phyloP scores from a whole-genome alignment of 2,888 invertebrate species.

The Mechanitis messenoides region DNA sequence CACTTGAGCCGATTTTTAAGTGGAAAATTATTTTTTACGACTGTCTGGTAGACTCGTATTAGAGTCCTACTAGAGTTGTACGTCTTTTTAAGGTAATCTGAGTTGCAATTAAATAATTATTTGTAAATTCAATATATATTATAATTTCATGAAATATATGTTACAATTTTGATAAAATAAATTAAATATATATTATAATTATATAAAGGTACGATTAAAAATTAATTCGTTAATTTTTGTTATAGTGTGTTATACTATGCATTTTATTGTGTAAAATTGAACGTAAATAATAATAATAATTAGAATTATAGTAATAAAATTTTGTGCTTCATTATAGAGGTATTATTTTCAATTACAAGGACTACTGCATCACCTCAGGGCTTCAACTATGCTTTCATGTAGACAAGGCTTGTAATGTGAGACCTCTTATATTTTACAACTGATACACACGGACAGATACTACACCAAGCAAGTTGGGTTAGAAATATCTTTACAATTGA shows the following conservation, averaged over 20 bases:
- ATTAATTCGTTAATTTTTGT: no score
- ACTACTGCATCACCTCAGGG: constrained; percentile 36
- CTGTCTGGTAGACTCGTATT: neutral
- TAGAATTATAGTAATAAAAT: neutral
- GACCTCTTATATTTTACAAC: constrained; percentile 40
- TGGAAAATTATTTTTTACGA: constrained; percentile 15
- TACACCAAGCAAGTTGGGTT: constrained; percentile 13
- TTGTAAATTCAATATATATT: no score
- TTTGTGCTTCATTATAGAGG: neutral
- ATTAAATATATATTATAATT: no score
- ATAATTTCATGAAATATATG: no score
- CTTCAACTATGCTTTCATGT: constrained; percentile 36
- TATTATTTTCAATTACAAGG: constrained; percentile 46
- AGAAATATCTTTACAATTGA: neutral
- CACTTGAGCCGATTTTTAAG: constrained; percentile 26
- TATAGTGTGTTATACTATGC: no score
- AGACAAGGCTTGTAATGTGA: constrained; percentile 60
- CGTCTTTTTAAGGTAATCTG: neutral
- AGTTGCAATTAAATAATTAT: neutral
- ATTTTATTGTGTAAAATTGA: no score
- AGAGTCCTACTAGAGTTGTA: no score
- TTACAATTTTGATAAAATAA: no score
- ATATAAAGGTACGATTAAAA: no score
- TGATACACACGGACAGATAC: constrained; percentile 27
- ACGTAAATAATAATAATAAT: no score